A percentile compares a stretch with the other conserved stretches of the same genome.
Evolutionary conservation across 2,113 vertebrate genomes (phyloP).

Genomic region (Rallus limicola): DNA sequence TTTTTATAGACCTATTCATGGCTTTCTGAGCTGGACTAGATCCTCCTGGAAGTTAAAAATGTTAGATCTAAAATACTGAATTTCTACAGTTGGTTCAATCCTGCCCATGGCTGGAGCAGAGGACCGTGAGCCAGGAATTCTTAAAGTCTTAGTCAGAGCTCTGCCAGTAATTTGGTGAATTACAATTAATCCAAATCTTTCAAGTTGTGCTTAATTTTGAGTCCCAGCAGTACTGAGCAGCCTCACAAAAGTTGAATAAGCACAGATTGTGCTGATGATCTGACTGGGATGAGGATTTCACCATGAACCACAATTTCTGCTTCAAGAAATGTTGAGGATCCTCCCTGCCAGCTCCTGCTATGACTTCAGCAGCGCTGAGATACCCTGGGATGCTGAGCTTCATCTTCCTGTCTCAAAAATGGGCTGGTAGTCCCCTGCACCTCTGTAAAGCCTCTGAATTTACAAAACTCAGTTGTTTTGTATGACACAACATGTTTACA

Average conservation of each 20-base stretch:
- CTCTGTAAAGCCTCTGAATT: background rate
- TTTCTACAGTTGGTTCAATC: background rate
- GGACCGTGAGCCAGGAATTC: background rate
- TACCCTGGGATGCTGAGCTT: background rate
- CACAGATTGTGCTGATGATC: background rate
- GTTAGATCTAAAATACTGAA: background rate
- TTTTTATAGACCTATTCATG: background rate
- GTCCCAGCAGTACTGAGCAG: background rate
- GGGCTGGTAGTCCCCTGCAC: background rate
- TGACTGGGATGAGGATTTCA: background rate
- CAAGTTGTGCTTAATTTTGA: background rate
- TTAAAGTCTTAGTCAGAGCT: background rate
- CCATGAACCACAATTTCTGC: too few species aligned
- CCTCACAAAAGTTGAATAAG: background rate
- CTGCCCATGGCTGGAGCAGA: background rate
- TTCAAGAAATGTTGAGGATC: background rate
- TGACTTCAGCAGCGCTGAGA: background rate
- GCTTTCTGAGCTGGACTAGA: background rate
- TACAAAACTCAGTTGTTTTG: background rate
- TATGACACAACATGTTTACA: background rate
- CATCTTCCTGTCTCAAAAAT: background rate
- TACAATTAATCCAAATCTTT: background rate
- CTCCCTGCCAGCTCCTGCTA: background rate
- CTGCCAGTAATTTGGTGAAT: background rate
- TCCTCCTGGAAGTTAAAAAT: background rate